Percentiles rank a stretch among this genome's conserved stretches.
Conservation (phyloP, 2,797 vertebrate species). For the Avahi laniger region DNA sequence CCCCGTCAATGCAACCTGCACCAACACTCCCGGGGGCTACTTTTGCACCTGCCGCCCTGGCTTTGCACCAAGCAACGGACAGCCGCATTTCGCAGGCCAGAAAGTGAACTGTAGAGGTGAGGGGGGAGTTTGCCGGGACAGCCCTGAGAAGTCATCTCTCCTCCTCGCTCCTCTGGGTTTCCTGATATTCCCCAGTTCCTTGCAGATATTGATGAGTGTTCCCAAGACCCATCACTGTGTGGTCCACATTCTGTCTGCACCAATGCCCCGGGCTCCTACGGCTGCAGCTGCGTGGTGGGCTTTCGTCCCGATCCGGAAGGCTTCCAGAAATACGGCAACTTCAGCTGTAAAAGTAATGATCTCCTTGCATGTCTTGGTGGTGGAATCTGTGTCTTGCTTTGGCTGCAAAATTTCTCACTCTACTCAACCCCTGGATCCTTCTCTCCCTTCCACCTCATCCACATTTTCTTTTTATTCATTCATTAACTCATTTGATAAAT, state of each 20-base stretch:
- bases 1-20: not conserved
- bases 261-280: conserved; percentile 51
- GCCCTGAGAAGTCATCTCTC: not conserved
- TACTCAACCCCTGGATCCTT: not conserved
- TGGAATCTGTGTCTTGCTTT: not conserved
- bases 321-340: not conserved
- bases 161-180: not conserved
- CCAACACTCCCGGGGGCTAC: conserved; percentile 52
- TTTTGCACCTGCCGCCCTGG: conserved; percentile 45
- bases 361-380: not conserved
- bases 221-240: not conserved
- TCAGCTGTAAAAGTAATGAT: conserved; percentile 63
- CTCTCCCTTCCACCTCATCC: not conserved
- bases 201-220: conserved; percentile 65
- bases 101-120: not conserved
- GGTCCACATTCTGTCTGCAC: conserved; percentile 49
- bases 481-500: not conserved
- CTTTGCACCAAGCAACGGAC: not conserved
- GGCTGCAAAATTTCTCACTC: not conserved
- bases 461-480: not conserved
- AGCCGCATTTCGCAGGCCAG: not conserved
- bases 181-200: not conserved
- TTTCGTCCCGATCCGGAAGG: not conserved
- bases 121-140: not conserved
- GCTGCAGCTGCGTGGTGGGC: not conserved